A percentile compares a stretch with the other conserved stretches of the same genome.
phyloP scores from a whole-genome alignment of 2,888 invertebrate genomes.

The Celastrina argiolus region DNA sequence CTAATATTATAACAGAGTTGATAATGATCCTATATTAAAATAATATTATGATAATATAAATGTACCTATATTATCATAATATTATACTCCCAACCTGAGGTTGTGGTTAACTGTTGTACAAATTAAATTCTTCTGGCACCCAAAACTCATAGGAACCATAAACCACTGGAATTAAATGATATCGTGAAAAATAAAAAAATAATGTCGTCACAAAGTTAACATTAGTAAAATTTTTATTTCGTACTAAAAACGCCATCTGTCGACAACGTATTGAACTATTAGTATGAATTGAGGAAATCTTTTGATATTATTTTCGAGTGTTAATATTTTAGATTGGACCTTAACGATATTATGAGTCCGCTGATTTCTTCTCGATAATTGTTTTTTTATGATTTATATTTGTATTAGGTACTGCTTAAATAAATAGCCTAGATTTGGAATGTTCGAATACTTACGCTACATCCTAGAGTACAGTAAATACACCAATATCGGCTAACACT shows the following conservation, averaged over 20 bases:
- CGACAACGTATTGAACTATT: not conserved
- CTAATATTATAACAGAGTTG: too few species aligned
- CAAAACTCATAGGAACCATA: slow-evolving; percentile 62
- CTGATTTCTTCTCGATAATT: not conserved
- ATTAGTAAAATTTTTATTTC: not conserved
- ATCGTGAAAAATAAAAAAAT: slow-evolving; percentile 40
- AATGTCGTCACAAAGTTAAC: slow-evolving; percentile 47
- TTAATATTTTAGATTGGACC: not conserved
- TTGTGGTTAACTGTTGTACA: not conserved
- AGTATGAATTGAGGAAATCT: too few species aligned
- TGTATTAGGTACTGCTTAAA: slow-evolving; percentile 9
- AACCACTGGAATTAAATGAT: slow-evolving; percentile 47
- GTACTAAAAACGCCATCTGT: not conserved
- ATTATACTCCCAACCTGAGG: too few species aligned
- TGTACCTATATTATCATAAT: too few species aligned
- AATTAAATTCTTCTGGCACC: not conserved
- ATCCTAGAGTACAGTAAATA: slow-evolving; percentile 42
- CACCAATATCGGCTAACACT: slow-evolving; percentile 43
- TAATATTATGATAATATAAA: too few species aligned
- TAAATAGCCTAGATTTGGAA: slow-evolving; percentile 22
- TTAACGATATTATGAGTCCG: too few species aligned
- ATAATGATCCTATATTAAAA: too few species aligned
- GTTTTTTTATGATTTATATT: not conserved
- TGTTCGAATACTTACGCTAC: slow-evolving; percentile 27
- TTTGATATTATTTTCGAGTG: not conserved